Percentiles rank a stretch among this genome's conserved stretches.
phyloP scores from a whole-genome alignment of 2,113 vertebrate genomes.

The Psammodynastes pulverulentus region DNA sequence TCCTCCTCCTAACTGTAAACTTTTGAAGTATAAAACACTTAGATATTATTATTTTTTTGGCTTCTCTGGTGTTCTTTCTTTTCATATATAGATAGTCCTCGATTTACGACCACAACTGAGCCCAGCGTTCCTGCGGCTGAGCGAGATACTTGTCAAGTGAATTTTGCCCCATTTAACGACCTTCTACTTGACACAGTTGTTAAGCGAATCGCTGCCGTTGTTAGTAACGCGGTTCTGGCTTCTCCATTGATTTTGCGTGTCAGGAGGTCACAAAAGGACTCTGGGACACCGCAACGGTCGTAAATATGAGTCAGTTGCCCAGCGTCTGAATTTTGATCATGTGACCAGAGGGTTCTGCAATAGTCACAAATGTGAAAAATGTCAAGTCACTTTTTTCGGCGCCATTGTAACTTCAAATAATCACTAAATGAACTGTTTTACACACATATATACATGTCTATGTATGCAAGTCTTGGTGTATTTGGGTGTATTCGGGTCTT shows the following conservation, averaged over 20 bases:
- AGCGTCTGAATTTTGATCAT: no score
- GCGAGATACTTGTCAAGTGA: neutral
- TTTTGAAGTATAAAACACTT: neutral
- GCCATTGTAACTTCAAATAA: neutral
- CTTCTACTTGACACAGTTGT: neutral
- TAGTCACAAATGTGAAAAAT: neutral
- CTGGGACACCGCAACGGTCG: neutral
- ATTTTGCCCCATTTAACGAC: neutral
- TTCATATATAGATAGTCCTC: neutral
- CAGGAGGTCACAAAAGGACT: neutral
- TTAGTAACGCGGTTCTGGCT: neutral
- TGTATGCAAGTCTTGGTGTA: no score
- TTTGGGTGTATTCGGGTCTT: no score
- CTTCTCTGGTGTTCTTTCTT: neutral
- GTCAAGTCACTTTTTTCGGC: neutral
- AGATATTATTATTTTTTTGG: neutral
- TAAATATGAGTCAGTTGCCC: neutral
- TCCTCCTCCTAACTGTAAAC: neutral
- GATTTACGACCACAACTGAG: neutral
- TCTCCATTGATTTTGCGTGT: neutral
- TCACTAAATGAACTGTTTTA: neutral
- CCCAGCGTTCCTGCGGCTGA: neutral
- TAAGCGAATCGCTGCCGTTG: neutral
- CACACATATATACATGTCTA: neutral
- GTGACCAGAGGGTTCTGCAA: no score